These are phyloP conservation scores for Montipora sp. DNA, from an alignment of 64 coral and sea anemone species.

Conservation along the genomic window DNA sequence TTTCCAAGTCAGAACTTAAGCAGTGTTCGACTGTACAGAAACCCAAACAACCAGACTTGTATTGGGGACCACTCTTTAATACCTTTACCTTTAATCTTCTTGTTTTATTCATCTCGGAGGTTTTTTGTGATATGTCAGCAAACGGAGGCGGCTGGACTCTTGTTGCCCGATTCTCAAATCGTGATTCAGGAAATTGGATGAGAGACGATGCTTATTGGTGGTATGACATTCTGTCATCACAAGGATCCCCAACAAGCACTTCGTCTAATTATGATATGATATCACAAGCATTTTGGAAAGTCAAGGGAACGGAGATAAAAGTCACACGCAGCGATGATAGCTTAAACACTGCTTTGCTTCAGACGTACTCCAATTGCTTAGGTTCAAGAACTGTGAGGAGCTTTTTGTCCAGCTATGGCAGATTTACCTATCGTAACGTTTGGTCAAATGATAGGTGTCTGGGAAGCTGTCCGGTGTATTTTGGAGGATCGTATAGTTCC, in stretches of 20 bases:
- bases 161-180: constrained; percentile 68
- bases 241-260: constrained; percentile 32
- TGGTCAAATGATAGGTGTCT: constrained; percentile 59
- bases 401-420: constrained; percentile 46
- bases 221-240: constrained; percentile 49
- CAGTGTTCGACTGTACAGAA: too few relatives aligned
- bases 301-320: constrained; percentile 44
- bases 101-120: neutral
- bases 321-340: constrained; percentile 62
- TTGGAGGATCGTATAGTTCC: neutral
- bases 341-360: neutral
- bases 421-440: constrained; percentile 3
- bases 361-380: constrained; percentile 32
- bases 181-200: constrained; percentile 59
- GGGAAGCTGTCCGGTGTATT: neutral
- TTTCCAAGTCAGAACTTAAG: too few relatives aligned
- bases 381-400: constrained; percentile 22
- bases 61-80: too few relatives aligned
- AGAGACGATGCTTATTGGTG: constrained; percentile 33
- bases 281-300: constrained; percentile 51
- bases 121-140: constrained; percentile 57
- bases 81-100: neutral
- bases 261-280: constrained; percentile 66
- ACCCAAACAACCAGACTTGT: too few relatives aligned
- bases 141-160: constrained; percentile 62